A percentile compares a stretch with the other conserved stretches of the same genome.
phyloP scores from a whole-genome alignment of 1,140 invertebrate species.

The Wasmannia auropunctata region DNA sequence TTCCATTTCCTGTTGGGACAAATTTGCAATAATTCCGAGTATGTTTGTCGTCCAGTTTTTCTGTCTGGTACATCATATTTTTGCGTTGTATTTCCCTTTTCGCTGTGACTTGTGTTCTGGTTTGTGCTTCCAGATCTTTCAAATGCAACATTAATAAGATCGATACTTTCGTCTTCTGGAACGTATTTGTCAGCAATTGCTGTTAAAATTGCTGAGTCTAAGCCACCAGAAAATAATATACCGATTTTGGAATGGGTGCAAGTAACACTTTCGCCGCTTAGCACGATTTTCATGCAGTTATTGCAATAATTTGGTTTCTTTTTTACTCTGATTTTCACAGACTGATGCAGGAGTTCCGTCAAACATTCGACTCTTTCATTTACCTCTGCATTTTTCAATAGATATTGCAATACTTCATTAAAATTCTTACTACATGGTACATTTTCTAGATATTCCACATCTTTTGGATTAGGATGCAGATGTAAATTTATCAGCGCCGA shows the following conservation, averaged over 20 bases:
- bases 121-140: conserved; percentile 83
- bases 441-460: conserved; percentile 83
- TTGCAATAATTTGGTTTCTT: conserved; percentile 89
- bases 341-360: conserved; percentile 86
- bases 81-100: conserved; percentile 43
- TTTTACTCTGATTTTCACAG: conserved; percentile 88
- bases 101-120: conserved; percentile 29
- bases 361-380: conserved; percentile 84
- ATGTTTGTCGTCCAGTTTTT: conserved; percentile 90
- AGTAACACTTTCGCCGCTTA: conserved; percentile 58
- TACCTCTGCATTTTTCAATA: conserved; percentile 83
- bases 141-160: conserved; percentile 99
- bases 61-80: conserved; percentile 92
- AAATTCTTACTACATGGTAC: conserved; percentile 81
- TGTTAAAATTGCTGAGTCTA: conserved; percentile 97
- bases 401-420: conserved; percentile 82
- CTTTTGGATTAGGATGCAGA: conserved; percentile 80
- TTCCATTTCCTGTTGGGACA: conserved; percentile 91
- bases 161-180: conserved; percentile 90
- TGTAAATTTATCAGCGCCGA: conserved; percentile 63
- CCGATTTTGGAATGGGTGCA: conserved; percentile 92
- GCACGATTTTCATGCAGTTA: conserved; percentile 85
- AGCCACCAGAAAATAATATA: conserved; percentile 97
- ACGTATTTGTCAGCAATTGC: conserved; percentile 92
- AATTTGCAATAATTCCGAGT: conserved; percentile 89